phyloP scores from a whole-genome alignment of 1,140 invertebrate species.

The Anagrus nilaparvatae region DNA sequence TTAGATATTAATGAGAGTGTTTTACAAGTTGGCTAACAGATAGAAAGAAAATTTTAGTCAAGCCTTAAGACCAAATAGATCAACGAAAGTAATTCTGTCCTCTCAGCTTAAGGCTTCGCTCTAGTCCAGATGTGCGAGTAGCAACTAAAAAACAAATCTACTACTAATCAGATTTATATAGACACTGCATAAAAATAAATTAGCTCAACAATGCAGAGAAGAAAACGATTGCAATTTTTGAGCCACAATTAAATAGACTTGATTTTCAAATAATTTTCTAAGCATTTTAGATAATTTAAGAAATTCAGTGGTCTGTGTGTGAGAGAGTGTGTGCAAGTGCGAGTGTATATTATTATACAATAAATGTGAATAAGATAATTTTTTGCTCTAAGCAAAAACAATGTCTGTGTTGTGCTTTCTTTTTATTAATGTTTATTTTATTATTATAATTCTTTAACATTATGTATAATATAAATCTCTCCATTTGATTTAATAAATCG shows the following conservation, averaged over 20 bases:
- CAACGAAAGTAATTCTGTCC: constrained; percentile 16
- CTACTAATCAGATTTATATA: background rate
- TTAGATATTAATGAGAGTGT: too few relatives aligned
- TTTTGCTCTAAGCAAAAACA: constrained; percentile 11
- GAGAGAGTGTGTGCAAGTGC: constrained; percentile 12
- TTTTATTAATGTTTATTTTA: constrained; percentile 6
- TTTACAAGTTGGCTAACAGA: too few relatives aligned
- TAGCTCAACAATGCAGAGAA: constrained; percentile 16
- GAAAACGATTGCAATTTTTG: constrained; percentile 17
- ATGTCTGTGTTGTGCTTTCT: constrained; percentile 14
- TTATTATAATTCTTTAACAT: background rate
- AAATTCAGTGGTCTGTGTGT: constrained; percentile 25
- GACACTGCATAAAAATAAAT: constrained; percentile 9
- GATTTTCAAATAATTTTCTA: constrained; percentile 40
- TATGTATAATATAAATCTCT: too few relatives aligned
- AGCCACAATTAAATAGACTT: constrained; percentile 36
- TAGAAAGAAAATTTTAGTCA: constrained; percentile 32
- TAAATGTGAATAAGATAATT: too few relatives aligned
- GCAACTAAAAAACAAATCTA: constrained; percentile 4
- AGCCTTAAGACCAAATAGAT: constrained; percentile 23
- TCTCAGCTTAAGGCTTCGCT: constrained; percentile 19
- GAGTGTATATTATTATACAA: too few relatives aligned
- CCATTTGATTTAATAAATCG: too few relatives aligned
- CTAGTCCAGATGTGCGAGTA: constrained; percentile 23
- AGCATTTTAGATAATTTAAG: constrained; percentile 31